Percentiles rank a stretch among this genome's conserved stretches.
Conservation (phyloP, 2,113 vertebrate genomes). For the Lota lota region DNA sequence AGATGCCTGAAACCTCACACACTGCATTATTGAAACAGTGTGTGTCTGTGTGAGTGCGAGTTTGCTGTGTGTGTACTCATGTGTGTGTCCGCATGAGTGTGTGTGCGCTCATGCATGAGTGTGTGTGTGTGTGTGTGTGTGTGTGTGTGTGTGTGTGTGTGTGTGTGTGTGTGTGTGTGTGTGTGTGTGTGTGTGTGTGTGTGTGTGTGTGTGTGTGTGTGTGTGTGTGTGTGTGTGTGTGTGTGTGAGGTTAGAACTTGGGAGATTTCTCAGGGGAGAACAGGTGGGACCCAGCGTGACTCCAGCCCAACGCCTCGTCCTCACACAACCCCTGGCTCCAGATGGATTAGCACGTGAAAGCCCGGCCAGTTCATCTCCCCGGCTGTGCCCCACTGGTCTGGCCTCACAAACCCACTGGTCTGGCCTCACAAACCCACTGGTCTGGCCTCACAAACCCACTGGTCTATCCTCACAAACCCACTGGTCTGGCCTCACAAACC, state of each 20-base stretch:
- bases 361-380: too few relatives aligned
- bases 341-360: too few relatives aligned
- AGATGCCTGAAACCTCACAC: not conserved
- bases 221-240: not conserved
- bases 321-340: too few relatives aligned
- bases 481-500: too few relatives aligned
- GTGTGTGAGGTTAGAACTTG: not conserved
- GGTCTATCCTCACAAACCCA: too few relatives aligned
- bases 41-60: not conserved
- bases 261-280: not conserved
- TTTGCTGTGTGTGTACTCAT: not conserved
- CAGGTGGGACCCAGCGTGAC: slow-evolving; percentile 24
- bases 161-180: not conserved
- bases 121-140: not conserved
- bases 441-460: too few relatives aligned
- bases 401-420: too few relatives aligned
- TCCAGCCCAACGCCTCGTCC: too few relatives aligned
- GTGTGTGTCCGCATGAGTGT: not conserved
- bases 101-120: not conserved
- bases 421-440: too few relatives aligned
- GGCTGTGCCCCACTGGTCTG: too few relatives aligned
- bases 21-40: slow-evolving; percentile 9
- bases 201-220: not conserved
- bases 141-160: not conserved
- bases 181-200: not conserved